These are phyloP conservation scores for Rhizoglyphus robini DNA, from an alignment of 1,140 invertebrate genomes.

Conservation along the genomic window DNA sequence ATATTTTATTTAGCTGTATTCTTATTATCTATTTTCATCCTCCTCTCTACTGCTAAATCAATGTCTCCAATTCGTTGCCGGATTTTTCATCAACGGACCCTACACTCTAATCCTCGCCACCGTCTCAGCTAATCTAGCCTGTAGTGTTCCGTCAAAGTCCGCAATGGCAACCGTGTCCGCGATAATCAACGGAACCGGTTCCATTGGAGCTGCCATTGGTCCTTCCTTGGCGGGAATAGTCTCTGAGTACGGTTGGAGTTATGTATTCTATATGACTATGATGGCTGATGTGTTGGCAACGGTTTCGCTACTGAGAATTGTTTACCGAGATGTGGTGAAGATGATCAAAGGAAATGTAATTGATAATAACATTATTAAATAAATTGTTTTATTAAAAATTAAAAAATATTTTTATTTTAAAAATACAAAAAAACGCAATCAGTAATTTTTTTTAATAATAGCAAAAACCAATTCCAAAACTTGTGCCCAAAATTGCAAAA, in stretches of 20 bases:
- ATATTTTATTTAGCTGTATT: not conserved
- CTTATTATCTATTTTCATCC: not conserved
- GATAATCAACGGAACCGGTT: conserved; percentile 90
- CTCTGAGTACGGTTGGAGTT: not conserved
- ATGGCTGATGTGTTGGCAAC: conserved; percentile 11
- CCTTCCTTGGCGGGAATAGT: conserved; percentile 59
- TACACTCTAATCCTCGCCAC: conserved; percentile 90
- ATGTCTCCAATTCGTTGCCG: conserved; percentile 32
- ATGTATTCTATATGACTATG: conserved; percentile 19
- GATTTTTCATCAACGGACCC: conserved; percentile 84
- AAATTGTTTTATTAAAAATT: too few species aligned
- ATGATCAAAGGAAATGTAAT: too few species aligned
- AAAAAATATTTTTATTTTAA: too few species aligned
- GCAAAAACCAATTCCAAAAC: too few species aligned
- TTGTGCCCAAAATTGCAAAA: too few species aligned
- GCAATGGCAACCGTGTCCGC: conserved; percentile 89
- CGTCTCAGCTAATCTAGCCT: conserved; percentile 79
- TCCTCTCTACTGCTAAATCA: not conserved
- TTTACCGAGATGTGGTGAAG: not conserved
- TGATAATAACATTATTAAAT: too few species aligned
- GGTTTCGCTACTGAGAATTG: conserved; percentile 16
- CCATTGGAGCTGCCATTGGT: conserved; percentile 79
- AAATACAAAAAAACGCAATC: too few species aligned
- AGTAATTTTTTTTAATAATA: too few species aligned
- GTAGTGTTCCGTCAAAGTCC: conserved; percentile 63